Conservation (phyloP, 2,797 vertebrate species). For the Channallabes apus region DNA sequence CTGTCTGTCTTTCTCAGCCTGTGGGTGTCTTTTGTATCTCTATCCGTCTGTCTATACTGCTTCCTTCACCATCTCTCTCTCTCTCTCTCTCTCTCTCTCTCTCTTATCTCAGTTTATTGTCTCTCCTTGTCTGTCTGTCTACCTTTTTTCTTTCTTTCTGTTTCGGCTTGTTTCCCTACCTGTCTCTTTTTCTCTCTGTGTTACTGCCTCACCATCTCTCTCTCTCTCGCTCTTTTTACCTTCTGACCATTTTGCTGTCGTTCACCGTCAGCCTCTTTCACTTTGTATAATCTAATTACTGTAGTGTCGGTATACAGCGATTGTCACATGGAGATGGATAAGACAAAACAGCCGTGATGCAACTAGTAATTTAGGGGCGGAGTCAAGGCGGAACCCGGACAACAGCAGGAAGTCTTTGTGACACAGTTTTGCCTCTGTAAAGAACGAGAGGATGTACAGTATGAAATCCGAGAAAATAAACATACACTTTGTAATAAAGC, state of each 20-base stretch:
- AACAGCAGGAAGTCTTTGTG: background rate
- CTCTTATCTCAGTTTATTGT: no score
- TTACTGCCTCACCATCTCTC: background rate
- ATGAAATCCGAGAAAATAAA: background rate
- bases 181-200: background rate
- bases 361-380: background rate
- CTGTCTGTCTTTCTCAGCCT: background rate
- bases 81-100: background rate
- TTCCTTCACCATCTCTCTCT: background rate
- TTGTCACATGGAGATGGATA: background rate
- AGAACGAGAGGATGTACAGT: background rate
- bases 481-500: background rate
- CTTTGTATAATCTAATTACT: background rate
- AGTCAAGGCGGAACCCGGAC: background rate
- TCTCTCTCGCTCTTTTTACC: background rate
- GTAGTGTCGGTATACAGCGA: background rate
- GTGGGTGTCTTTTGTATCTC: background rate
- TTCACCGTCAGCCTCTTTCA: background rate
- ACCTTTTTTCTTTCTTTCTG: background rate
- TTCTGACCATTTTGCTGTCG: background rate
- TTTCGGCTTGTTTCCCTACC: fast-evolving
- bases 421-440: background rate
- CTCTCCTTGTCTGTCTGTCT: background rate
- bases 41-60: background rate
- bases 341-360: background rate